These are phyloP conservation scores for Poicephalus gulielmi DNA, from an alignment of 2,113 vertebrate species.

Conservation along the genomic window DNA sequence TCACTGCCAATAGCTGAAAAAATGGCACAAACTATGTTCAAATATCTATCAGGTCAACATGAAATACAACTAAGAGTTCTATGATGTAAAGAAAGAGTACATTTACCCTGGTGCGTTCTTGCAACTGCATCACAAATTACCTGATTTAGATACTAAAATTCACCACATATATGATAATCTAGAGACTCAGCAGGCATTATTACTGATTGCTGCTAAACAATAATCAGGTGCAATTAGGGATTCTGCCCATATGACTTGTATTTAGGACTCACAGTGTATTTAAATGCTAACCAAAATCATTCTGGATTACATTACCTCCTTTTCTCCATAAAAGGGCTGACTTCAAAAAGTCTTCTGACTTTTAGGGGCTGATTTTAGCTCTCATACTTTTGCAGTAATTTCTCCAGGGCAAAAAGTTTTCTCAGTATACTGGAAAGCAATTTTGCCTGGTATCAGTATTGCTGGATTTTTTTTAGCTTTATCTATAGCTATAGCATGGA, in stretches of 20 bases:
- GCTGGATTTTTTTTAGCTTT: neutral
- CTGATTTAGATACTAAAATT: neutral
- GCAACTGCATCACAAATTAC: neutral
- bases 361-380: neutral
- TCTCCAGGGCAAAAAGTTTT: neutral
- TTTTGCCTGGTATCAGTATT: neutral
- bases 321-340: neutral
- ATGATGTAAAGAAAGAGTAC: neutral
- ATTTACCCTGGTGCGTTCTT: neutral
- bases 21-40: neutral
- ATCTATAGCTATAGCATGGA: neutral
- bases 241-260: neutral
- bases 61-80: neutral
- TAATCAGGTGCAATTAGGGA: neutral
- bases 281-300: neutral
- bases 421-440: neutral
- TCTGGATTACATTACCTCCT: neutral
- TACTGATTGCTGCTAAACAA: neutral
- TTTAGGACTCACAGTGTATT: neutral
- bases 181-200: neutral
- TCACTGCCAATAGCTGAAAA: neutral
- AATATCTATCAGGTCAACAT: rapidly evolving
- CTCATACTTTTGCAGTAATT: neutral
- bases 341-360: neutral
- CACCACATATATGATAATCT: neutral